Evolutionary conservation across 2,888 invertebrate genomes (phyloP), one percentile per base, ranked within the genome.

Genomic region (Halictus ligatus): DNA sequence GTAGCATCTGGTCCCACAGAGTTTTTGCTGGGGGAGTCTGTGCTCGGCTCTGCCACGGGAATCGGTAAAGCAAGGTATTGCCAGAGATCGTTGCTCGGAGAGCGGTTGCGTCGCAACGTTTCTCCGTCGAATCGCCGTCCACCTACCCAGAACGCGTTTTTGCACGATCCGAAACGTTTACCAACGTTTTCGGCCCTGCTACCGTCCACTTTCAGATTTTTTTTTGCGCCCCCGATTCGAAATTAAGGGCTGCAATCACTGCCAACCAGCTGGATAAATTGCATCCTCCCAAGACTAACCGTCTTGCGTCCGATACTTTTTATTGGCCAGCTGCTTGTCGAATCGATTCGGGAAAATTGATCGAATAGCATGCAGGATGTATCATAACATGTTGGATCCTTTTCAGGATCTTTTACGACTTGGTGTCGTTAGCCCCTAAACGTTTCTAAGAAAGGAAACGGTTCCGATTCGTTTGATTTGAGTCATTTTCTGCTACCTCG

Each of bases 61-160:
- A 69, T 69, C 69, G 69, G 69, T 29, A 29, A 18, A 18, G 2
- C 25, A 13, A 48, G n/a, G 54, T 43, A 75, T 64, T 15, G 48
- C 21, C 54, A 8, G 64, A 18, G 21, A 50, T 72, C 46, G 69
- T 54, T 25, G 50, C 48, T 10, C 0, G 46, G 10, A 69, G 73
- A 40, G 5, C n/a, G 1, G 58, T 83, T 40, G 74, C 85, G 75
- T 85, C 79, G 76, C 64, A 73, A 58, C n/a, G 58, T 76, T 67
- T 35, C n/a, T n/a, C n/a, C n/a, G 18, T 12, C 8, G 29, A 46
- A 84, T n/a, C 40, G 54, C 72, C 48, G 29, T 48, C 48, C 25
- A 48, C 48, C 48, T 48, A 64, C 15, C 7, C 64, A 2, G 64
- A 29, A 29, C 13, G 60, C 60, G 60, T 64, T 64, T 64, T 64